Percentiles rank a stretch among this genome's conserved stretches.
Conservation (phyloP, 1,140 invertebrate species). For the Trichoplusia ni region DNA sequence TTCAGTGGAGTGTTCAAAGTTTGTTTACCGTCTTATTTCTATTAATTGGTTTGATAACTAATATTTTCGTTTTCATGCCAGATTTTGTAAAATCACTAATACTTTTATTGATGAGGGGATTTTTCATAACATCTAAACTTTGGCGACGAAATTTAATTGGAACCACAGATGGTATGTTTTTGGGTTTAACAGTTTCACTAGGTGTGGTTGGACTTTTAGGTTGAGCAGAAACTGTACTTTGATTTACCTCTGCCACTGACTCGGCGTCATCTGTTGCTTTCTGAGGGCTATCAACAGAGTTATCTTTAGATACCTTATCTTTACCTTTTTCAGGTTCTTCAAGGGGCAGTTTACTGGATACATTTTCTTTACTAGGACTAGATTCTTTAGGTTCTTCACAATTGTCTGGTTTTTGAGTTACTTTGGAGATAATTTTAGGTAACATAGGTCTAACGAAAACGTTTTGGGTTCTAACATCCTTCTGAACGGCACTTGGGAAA, state of each 20-base stretch:
- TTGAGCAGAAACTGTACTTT: slow-evolving; percentile 11
- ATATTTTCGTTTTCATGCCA: slow-evolving; percentile 74
- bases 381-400: slow-evolving; percentile 48
- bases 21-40: slow-evolving; percentile 58
- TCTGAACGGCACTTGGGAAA: slow-evolving; percentile 47
- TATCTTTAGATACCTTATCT: neutral
- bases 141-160: slow-evolving; percentile 68
- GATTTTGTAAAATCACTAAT: slow-evolving; percentile 71
- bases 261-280: slow-evolving; percentile 1
- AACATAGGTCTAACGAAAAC: slow-evolving; percentile 64
- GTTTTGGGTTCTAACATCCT: slow-evolving; percentile 49
- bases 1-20: slow-evolving; percentile 57
- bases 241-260: neutral
- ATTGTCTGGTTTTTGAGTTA: slow-evolving; percentile 65
- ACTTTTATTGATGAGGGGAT: slow-evolving; percentile 73
- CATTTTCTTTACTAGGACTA: slow-evolving; percentile 34
- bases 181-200: slow-evolving; percentile 31
- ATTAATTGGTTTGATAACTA: slow-evolving; percentile 74
- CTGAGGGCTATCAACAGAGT: neutral
- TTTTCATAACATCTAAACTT: slow-evolving; percentile 71
- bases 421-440: slow-evolving; percentile 61
- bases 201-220: slow-evolving; percentile 3
- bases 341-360: slow-evolving; percentile 26
- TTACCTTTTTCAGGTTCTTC: slow-evolving; percentile 7
- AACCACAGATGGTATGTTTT: slow-evolving; percentile 54